Base-by-base conservation (phyloP, 2,888 invertebrate species). In the Chaetogeoica ovagalla region DNA sequence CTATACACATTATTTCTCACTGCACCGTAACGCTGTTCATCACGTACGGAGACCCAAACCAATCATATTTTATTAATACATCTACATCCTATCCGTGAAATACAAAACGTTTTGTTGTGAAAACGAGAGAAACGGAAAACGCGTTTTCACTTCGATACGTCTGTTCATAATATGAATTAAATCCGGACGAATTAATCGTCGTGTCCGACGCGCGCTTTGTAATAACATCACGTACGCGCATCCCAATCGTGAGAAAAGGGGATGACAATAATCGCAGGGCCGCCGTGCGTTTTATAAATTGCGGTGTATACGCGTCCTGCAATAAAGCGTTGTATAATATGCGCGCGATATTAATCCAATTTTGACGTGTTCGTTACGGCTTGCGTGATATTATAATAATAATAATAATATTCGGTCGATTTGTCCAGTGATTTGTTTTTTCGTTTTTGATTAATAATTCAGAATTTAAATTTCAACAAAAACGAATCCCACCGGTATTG, bases 331-430 rank as follows among this genome's bases (percentile, higher is more conserved):
- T 30, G 11, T 52, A 30, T 30, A 30, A 15, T 19, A 9, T 21
- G 21, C 23, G 39, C 59, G 52, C 6, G 43, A 60, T 63, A 74
- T 74, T 63, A 74, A 74, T 74, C 62, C 37, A 37, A 37, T 74
- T 63, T 74, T 21, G 73, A 63, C 63, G 52, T 55, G 73, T 63
- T 74, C 63, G 63, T 11, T 74, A 8, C 52, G 21, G 30, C 30
- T 30, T 30, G 73, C 21, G 63, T 63, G n/a, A 63, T 52, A 52
- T 63, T 74, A 55, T 74, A 55, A 73, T 63, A 73, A 73, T 63
- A 30, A 30, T 30, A 30, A 30, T 30, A 30, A 30, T 30, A 30
- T 63, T 63, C 73, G 19, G 30, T 74, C 73, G 21, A 74, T 63
- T 63, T 63, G 62, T n/a, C 11, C 48, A 62, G 48, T 62, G 48